Evolutionary conservation across 2,113 vertebrate species (phyloP), one percentile per base, ranked within the genome.

Genomic region (Ameiurus melas): DNA sequence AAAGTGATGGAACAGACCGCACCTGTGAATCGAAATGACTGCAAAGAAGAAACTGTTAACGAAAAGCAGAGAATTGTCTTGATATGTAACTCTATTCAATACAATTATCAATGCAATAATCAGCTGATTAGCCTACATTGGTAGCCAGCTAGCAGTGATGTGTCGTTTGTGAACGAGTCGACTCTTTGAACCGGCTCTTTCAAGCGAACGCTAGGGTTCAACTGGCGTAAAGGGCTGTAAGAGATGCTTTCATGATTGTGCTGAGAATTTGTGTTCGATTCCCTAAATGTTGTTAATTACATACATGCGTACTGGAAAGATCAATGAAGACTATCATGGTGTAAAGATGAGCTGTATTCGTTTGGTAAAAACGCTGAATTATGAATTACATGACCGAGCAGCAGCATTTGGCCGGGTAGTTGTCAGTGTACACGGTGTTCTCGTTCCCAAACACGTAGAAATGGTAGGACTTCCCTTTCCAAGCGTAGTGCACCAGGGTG

Each of bases 371-470:
- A 77, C 13, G 33, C 22, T n/a, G 22, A 77, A 53, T 36, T 27
- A 27, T 27, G 20, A 5, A 27, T 79, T 88, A 91, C 91, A 91
- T 88, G 6, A 90, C 78, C 2, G 93, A 92, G 78, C 97, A 97
- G 92, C 95, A 96, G 93, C 95, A 96, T 47, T 92, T 95, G 0
- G 89, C 94, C 0, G 95, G 97, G 86, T 97, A 96, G 87, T 94
- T 84, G 5, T 93, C 91, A 0, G 94, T 84, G 14, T 86, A 93
- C 47, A 96, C 95, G 66, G 92, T 7, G 64, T 93, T 88, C 88
- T 97, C 96, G 0, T 95, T 96, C 64, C 96, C 97, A 39, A 93
- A 96, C 43, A 97, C 94, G 0, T 25, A 95, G 90, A 95, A 97
- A 36, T 81, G 20, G 58, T 94, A 84, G 4, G 51, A 5, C 51